Conservation (phyloP, 2,888 invertebrate species). For the Drosophila kokeensis region DNA sequence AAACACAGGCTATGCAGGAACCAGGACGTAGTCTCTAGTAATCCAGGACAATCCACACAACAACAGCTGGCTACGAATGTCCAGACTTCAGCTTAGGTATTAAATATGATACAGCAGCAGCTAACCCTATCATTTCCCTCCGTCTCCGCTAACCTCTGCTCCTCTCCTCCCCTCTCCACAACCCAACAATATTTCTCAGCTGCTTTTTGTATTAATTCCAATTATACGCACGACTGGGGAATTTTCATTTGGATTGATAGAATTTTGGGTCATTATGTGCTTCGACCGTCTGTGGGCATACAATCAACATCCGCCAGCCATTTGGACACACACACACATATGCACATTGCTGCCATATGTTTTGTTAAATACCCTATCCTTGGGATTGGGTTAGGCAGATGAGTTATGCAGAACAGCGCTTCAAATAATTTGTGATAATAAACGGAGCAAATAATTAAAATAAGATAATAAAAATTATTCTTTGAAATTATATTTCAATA, state of each 20-base stretch:
- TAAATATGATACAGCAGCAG: constrained; percentile 45
- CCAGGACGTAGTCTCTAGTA: background rate
- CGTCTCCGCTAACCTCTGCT: background rate
- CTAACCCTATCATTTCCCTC: constrained; percentile 35
- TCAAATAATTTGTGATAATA: no score
- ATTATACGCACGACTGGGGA: constrained; percentile 83
- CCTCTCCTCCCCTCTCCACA: no score
- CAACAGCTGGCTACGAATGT: constrained; percentile 13
- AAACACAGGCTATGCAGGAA: constrained; percentile 24
- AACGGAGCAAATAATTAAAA: no score
- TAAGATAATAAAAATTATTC: background rate
- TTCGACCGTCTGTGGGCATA: constrained; percentile 30
- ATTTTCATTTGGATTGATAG: constrained; percentile 79
- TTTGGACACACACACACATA: constrained; percentile 42
- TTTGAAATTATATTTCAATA: background rate
- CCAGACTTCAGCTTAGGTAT: constrained; percentile 26
- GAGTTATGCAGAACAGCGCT: background rate
- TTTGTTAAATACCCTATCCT: constrained; percentile 35
- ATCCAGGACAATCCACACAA: background rate
- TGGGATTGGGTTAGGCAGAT: no score
- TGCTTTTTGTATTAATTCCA: constrained; percentile 82
- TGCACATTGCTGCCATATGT: constrained; percentile 33
- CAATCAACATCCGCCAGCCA: constrained; percentile 56
- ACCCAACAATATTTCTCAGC: constrained; percentile 53
- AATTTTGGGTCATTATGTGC: constrained; percentile 77